Conservation (phyloP, 1,140 invertebrate genomes). For the Pectinophora gossypiella region DNA sequence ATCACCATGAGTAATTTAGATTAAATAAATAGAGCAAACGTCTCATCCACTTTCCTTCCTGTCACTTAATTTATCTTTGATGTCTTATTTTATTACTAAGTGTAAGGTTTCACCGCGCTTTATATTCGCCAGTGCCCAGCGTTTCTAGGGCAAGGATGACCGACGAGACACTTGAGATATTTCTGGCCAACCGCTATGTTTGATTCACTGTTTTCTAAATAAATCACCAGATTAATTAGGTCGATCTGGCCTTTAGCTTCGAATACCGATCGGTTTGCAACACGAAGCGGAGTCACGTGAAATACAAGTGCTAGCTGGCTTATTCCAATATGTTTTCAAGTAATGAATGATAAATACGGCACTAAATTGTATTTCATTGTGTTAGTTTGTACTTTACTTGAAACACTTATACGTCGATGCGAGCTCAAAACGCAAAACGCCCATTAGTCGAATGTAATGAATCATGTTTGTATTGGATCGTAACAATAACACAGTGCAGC, state of each 20-base stretch:
- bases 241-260: background rate
- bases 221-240: background rate
- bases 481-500: background rate
- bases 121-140: background rate
- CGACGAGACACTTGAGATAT: slow-evolving; percentile 1
- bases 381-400: background rate
- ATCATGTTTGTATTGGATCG: background rate
- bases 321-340: background rate
- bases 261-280: background rate
- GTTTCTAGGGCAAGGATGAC: slow-evolving; percentile 4
- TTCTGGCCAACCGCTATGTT: background rate
- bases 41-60: background rate
- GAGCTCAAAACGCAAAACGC: background rate
- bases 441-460: background rate
- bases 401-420: background rate
- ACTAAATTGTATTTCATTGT: background rate
- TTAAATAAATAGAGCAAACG: background rate
- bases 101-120: background rate
- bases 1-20: too few relatives aligned
- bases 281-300: background rate
- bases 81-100: background rate
- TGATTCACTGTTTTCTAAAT: slow-evolving; percentile 2
- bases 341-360: background rate
- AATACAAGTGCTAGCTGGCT: background rate
- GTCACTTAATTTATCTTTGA: slow-evolving; percentile 3